A percentile compares a stretch with the other conserved stretches of the same genome.
These are phyloP conservation scores for Aspiorhynchus laticeps DNA, from an alignment of 2,113 vertebrate species.

Conservation along the genomic window DNA sequence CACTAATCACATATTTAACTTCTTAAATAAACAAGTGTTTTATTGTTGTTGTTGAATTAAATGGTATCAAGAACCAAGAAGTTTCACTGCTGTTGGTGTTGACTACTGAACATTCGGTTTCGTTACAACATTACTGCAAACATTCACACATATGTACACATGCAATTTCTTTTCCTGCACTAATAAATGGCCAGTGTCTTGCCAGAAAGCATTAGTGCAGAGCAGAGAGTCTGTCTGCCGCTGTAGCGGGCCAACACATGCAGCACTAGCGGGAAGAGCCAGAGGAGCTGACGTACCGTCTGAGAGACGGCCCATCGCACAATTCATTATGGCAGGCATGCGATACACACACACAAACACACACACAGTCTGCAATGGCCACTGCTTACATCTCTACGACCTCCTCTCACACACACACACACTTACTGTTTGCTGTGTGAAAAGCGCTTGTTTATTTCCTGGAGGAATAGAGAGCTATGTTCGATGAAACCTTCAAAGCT, in stretches of 20 bases:
- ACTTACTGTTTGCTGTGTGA: not conserved
- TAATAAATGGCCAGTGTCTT: constrained; percentile 36
- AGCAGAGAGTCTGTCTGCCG: constrained; percentile 27
- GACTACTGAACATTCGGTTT: not conserved
- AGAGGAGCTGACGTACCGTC: constrained; percentile 42
- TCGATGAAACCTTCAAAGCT: constrained; percentile 52
- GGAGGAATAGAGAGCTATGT: constrained; percentile 50
- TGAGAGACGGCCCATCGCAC: constrained; percentile 8
- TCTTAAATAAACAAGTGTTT: not conserved
- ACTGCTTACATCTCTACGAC: not conserved
- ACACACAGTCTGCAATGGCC: not conserved
- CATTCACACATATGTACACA: constrained; percentile 13
- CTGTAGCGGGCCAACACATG: constrained; percentile 31
- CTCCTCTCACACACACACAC: not conserved
- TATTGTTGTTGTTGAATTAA: not conserved
- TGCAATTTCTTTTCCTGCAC: not conserved
- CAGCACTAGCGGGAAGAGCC: constrained; percentile 28
- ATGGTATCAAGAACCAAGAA: not conserved
- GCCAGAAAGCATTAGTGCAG: constrained; percentile 42
- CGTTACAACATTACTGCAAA: not conserved
- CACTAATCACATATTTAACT: not conserved
- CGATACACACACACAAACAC: not conserved
- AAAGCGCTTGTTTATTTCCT: constrained; percentile 53
- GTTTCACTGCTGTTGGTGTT: not conserved
- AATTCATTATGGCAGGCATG: constrained; percentile 47